Evolutionary conservation across 2,797 vertebrate species (phyloP).

Genomic region (Naso thynnoides): DNA sequence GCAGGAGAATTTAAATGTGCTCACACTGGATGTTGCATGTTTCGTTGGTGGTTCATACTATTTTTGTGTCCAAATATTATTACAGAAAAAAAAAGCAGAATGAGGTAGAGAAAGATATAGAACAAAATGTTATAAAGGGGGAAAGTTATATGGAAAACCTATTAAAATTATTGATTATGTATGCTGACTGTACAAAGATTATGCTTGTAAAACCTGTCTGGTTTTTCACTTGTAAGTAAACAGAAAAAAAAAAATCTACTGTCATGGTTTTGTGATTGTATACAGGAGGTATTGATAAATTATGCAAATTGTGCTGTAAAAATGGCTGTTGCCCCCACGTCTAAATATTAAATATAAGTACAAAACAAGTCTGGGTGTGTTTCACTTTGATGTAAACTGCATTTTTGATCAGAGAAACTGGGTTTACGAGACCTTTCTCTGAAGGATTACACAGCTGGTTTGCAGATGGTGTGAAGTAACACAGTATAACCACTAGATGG

Average conservation of each 20-base stretch:
- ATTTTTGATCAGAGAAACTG: background rate
- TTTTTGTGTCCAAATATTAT: conserved; percentile 90
- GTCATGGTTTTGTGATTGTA: conserved; percentile 99
- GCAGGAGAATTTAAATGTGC: conserved; percentile 92
- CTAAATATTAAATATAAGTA: conserved; percentile 98
- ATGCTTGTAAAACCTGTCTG: conserved; percentile 96
- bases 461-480: conserved; percentile 5
- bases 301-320: conserved; percentile 98
- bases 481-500: conserved; percentile 56
- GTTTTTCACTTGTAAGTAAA: conserved; percentile 95
- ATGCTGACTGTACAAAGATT: conserved; percentile 92
- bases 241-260: conserved; percentile 81
- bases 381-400: conserved; percentile 6
- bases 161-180: conserved; percentile 84
- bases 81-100: conserved; percentile 76
- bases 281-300: conserved; percentile 96
- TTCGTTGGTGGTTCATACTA: conserved; percentile 90
- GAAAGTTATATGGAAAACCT: conserved; percentile 72
- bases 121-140: conserved; percentile 64
- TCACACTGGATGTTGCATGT: conserved; percentile 98
- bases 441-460: accelerated
- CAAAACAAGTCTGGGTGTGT: conserved; percentile 64
- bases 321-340: conserved; percentile 94
- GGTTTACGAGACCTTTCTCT: background rate
- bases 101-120: conserved; percentile 65